These are phyloP conservation scores for Pseudachorutes palmiensis DNA, from an alignment of 1,140 invertebrate species.

Conservation along the genomic window DNA sequence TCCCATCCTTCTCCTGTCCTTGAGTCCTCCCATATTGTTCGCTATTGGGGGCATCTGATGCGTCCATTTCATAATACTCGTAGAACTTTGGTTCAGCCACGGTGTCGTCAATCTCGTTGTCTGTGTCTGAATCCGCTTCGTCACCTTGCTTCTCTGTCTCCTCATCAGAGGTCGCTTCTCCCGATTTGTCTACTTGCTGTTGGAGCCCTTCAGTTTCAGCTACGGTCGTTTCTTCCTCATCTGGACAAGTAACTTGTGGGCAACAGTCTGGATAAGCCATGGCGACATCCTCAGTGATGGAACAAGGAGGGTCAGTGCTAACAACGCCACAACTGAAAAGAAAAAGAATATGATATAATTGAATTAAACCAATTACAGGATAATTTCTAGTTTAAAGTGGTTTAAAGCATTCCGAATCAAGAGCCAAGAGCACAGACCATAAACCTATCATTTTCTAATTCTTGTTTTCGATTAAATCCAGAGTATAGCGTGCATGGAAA, in stretches of 20 bases:
- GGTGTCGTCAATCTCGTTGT: not conserved
- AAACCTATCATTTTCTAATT: too few species aligned
- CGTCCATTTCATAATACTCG: not conserved
- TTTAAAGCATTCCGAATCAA: too few species aligned
- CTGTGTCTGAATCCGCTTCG: not conserved
- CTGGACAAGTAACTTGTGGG: constrained; percentile 31
- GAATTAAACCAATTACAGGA: too few species aligned
- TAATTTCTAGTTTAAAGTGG: too few species aligned
- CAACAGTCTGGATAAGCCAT: constrained; percentile 33
- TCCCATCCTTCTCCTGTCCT: not conserved
- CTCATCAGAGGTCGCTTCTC: not conserved
- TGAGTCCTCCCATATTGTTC: not conserved
- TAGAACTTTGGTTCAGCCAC: not conserved
- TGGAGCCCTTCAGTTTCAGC: not conserved
- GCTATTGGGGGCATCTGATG: not conserved
- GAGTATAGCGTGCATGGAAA: too few species aligned
- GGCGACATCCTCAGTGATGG: constrained; percentile 22
- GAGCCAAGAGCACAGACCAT: too few species aligned
- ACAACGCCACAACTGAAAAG: constrained; percentile 32
- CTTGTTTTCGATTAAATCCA: too few species aligned
- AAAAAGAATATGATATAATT: constrained; percentile 18
- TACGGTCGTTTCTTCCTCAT: constrained; percentile 11
- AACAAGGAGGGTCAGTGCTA: constrained; percentile 29
- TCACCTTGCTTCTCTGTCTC: not conserved
- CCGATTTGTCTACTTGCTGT: not conserved